phyloP scores from a whole-genome alignment of 1,140 invertebrate species.

The Drosophila eugracilis region DNA sequence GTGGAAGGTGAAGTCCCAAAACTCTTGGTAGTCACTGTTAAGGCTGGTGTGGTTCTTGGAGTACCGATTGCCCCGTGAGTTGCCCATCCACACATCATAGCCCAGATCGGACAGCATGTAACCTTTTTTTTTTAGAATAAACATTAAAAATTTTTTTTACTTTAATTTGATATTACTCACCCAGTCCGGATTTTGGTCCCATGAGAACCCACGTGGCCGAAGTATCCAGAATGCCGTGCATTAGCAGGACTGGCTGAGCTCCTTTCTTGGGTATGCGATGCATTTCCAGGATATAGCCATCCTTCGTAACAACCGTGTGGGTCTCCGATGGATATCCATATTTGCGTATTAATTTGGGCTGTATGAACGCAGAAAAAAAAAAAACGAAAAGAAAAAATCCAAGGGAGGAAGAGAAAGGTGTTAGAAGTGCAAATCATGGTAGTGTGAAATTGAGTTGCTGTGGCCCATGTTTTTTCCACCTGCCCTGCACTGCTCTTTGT shows the following conservation, averaged over 20 bases:
- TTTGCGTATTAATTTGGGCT: constrained; percentile 85
- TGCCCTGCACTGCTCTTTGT: constrained; percentile 1
- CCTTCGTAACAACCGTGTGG: constrained; percentile 85
- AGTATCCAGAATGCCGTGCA: constrained; percentile 91
- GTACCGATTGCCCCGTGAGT: constrained; percentile 89
- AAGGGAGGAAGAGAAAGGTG: constrained; percentile 29
- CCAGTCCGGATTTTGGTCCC: constrained; percentile 88
- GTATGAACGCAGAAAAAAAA: constrained; percentile 23
- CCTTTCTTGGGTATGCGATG: constrained; percentile 86
- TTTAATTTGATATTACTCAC: constrained; percentile 51
- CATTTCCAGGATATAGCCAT: constrained; percentile 86
- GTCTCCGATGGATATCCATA: constrained; percentile 88
- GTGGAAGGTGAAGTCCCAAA: constrained; percentile 92
- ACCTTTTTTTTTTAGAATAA: too few species aligned
- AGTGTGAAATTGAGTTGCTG: constrained; percentile 75
- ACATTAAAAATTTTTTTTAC: too few species aligned
- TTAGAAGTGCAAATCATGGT: constrained; percentile 62
- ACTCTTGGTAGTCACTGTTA: constrained; percentile 87
- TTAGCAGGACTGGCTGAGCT: constrained; percentile 85
- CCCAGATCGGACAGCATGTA: constrained; percentile 85
- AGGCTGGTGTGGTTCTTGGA: constrained; percentile 86
- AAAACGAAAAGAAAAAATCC: constrained; percentile 4
- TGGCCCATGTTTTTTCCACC: neutral
- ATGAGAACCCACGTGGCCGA: constrained; percentile 90
- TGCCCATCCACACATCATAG: constrained; percentile 92